Base-by-base conservation (phyloP, 2,888 invertebrate genomes). In the Cheiracanthium punctorium region DNA sequence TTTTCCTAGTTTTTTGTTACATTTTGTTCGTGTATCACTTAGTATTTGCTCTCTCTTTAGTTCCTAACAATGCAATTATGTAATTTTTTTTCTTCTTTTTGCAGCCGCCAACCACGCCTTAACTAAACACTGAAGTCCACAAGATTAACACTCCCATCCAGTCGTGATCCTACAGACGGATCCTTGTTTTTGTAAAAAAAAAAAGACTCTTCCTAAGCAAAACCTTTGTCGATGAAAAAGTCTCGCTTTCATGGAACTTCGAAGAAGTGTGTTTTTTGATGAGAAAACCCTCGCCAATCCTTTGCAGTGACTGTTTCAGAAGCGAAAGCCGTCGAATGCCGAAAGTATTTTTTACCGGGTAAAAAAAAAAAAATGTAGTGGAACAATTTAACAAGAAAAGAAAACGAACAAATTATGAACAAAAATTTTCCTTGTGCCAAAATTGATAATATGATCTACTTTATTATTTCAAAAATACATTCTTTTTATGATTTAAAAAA, bases 61-160 rank as follows among this genome's bases (percentile, higher is more conserved):
- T 8, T 37, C 37, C 37, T 8, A 8, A 37, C 37, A 37, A 37
- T 37, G 5, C 12, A 37, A 12, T 37, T 37, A 8, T 37, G 12
- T 12, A 37, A 5, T 10, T 48, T 48, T 48, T n/a, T 43, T 30
- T 10, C 64, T 75, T 48, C 28, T 28, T 20, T 28, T 82, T 82
- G 4, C 82, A 82, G 82, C 82, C 12, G 2, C 48, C 7, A n/a
- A 10, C 37, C 12, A 5, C 37, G 48, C 48, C 58, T 69, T 37
- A 30, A 69, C 4, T n/a, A 52, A 43, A 29, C 28, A 33, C 29
- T 71, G 71, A 71, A 28, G 24, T 71, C 43, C 43, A 43, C n/a
- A 29, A 71, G 71, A n/a, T n/a, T 24, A 43, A 24, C 2, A 17
- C 33, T 71, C 71, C 71, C 24, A 71, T 41, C 29, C 41, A 29